Conservation (phyloP, 2,113 vertebrate species). For the Pachypanchax playfairii region DNA sequence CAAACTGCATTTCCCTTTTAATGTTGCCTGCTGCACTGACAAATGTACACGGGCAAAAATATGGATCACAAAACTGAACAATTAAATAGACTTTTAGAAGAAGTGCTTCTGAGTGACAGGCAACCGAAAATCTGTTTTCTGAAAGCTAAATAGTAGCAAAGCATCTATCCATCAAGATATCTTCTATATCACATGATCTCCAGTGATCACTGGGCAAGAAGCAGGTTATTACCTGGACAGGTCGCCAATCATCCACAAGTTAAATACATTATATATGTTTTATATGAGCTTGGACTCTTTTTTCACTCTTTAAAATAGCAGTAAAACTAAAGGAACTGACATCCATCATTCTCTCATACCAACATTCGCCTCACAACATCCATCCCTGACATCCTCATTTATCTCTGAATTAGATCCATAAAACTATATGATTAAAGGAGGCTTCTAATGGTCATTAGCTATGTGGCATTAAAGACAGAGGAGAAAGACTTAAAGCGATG, state of each 20-base stretch:
- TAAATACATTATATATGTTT: background rate
- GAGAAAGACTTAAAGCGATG: conserved; percentile 6
- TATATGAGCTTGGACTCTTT: background rate
- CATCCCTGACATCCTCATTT: conserved; percentile 48
- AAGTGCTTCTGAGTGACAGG: too few relatives aligned
- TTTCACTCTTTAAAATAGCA: conserved; percentile 15
- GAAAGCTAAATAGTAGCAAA: too few relatives aligned
- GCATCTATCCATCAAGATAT: too few relatives aligned
- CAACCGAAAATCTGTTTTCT: too few relatives aligned
- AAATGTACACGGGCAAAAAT: conserved; percentile 56
- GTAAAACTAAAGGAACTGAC: conserved; percentile 56
- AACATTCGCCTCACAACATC: conserved; percentile 26
- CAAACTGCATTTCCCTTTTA: conserved; percentile 71
- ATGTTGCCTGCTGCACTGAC: conserved; percentile 61
- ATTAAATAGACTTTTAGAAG: too few relatives aligned
- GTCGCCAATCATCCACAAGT: too few relatives aligned
- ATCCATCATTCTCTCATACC: conserved; percentile 33
- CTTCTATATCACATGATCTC: too few relatives aligned
- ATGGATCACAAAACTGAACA: conserved; percentile 47
- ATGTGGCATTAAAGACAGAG: conserved; percentile 16
- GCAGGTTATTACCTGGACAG: too few relatives aligned
- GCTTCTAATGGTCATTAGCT: conserved; percentile 36
- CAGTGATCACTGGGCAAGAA: too few relatives aligned
- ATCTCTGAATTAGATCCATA: conserved; percentile 43
- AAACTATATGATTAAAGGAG: conserved; percentile 22